These are phyloP conservation scores for Leucosticte australis DNA, from an alignment of 2,113 vertebrate species.

Conservation along the genomic window DNA sequence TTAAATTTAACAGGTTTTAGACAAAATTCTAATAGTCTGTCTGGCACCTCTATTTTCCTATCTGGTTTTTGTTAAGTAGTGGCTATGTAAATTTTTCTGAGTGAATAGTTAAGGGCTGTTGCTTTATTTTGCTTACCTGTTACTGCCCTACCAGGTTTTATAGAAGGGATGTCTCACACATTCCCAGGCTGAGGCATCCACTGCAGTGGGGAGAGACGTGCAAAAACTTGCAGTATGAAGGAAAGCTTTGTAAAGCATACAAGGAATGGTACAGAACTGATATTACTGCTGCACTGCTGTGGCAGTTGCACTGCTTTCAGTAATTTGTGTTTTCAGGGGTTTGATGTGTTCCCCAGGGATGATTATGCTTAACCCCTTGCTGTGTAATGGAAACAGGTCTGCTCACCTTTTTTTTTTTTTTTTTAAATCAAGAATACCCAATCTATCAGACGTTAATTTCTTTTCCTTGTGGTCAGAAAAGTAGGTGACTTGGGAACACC, in stretches of 20 bases:
- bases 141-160: background rate
- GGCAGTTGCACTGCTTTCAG: background rate
- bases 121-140: background rate
- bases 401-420: background rate
- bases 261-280: background rate
- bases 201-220: background rate
- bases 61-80: background rate
- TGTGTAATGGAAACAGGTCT: background rate
- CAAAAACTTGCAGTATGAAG: background rate
- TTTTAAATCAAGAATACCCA: background rate
- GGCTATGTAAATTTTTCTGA: background rate
- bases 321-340: background rate
- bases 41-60: background rate
- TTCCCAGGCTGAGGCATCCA: background rate
- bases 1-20: background rate
- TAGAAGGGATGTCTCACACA: background rate
- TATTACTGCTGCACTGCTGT: background rate
- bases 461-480: background rate
- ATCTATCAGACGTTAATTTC: background rate
- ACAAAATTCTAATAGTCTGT: background rate
- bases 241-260: background rate
- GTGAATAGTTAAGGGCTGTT: background rate
- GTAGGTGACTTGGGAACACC: background rate
- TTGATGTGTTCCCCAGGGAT: background rate
- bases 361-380: background rate